phyloP scores from a whole-genome alignment of 2,113 vertebrate species.

The Coracopsis vasa region DNA sequence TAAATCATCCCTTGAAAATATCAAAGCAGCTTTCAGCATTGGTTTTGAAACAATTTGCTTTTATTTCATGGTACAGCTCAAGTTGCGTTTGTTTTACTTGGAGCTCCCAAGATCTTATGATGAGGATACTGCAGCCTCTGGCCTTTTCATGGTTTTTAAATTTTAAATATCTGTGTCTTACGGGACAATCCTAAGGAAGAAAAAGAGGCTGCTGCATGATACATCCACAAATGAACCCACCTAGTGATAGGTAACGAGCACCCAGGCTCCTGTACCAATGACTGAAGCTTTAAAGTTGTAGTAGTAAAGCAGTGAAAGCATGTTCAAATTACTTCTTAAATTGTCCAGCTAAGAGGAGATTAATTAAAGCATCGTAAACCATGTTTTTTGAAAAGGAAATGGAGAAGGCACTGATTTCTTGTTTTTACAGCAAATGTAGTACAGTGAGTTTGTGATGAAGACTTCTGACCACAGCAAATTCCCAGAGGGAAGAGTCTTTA shows the following conservation, averaged over 20 bases:
- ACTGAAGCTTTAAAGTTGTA: background rate
- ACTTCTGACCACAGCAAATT: conserved; percentile 17
- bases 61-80: background rate
- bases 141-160: background rate
- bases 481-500: conserved; percentile 23
- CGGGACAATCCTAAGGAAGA: background rate
- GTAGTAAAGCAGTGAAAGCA: background rate
- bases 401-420: background rate
- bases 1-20: background rate
- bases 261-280: background rate
- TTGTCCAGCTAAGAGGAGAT: background rate
- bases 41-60: background rate
- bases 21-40: background rate
- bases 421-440: background rate
- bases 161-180: background rate
- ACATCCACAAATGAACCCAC: background rate
- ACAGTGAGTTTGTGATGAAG: background rate
- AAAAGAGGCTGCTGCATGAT: background rate
- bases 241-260: background rate
- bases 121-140: background rate
- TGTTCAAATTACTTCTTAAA: background rate
- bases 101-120: background rate
- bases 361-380: conserved; percentile 20
- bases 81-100: background rate
- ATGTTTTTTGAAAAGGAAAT: conserved; percentile 8